These are phyloP conservation scores for Macrostomum lignano DNA, from an alignment of 1,140 invertebrate genomes.

Conservation along the genomic window DNA sequence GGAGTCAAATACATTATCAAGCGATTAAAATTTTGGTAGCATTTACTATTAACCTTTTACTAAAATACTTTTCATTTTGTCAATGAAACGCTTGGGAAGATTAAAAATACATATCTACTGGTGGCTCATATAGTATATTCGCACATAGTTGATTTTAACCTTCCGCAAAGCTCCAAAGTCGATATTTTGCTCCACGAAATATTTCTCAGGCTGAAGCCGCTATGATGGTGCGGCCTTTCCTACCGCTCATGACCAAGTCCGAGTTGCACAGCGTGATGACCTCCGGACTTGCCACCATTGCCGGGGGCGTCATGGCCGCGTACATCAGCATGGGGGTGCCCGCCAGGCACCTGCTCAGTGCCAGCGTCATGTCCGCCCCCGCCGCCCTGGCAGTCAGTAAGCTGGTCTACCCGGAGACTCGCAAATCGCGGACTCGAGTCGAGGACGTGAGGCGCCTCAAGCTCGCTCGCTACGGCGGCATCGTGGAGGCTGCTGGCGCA, in stretches of 20 bases:
- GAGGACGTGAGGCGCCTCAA: conserved; percentile 8
- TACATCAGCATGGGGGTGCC: conserved; percentile 41
- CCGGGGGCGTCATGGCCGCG: conserved; percentile 63
- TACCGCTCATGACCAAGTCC: conserved; percentile 49
- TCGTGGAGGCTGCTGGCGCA: conserved; percentile 9
- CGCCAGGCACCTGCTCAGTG: conserved; percentile 38
- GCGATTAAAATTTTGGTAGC: no score
- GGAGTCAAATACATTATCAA: no score
- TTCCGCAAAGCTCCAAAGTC: not conserved
- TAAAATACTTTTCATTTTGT: no score
- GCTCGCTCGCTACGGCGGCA: conserved; percentile 8
- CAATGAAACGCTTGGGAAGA: no score
- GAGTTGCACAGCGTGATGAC: conserved; percentile 73
- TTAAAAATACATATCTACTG: no score
- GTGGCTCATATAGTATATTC: no score
- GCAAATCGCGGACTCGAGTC: conserved; percentile 30
- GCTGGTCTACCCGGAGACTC: conserved; percentile 59
- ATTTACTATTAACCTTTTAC: no score
- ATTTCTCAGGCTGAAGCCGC: conserved; percentile 50
- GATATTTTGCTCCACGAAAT: not conserved
- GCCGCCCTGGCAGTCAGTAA: conserved; percentile 61
- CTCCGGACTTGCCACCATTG: conserved; percentile 71
- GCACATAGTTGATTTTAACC: no score
- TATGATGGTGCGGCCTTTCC: conserved; percentile 36
- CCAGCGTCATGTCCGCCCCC: conserved; percentile 75